These are phyloP conservation scores for Ara ararauna DNA, from an alignment of 2,797 vertebrate genomes.

Conservation along the genomic window DNA sequence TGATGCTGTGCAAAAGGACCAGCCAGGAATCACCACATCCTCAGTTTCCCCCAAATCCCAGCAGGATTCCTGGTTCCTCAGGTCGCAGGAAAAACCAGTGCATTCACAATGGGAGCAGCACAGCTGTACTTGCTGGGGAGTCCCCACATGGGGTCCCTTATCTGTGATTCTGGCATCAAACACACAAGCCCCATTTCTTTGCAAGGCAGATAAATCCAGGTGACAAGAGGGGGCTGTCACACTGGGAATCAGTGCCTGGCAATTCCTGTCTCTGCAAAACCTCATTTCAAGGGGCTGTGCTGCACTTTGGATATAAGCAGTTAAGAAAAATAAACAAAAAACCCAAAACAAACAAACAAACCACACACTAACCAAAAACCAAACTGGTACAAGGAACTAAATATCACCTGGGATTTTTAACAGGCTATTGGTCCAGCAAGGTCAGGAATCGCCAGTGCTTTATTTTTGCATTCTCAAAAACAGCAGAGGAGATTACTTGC, in stretches of 20 bases:
- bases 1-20: background rate
- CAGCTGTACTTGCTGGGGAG: background rate
- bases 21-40: background rate
- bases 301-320: background rate
- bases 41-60: background rate
- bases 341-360: background rate
- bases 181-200: rapidly evolving
- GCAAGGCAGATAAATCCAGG: background rate
- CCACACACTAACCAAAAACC: background rate
- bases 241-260: background rate
- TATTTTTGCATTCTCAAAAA: background rate
- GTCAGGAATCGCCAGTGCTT: background rate
- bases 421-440: background rate
- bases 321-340: background rate
- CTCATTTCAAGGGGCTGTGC: background rate
- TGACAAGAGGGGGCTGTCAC: background rate
- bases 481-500: background rate
- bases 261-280: background rate
- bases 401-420: background rate
- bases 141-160: background rate
- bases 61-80: background rate
- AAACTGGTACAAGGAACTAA: background rate
- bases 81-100: background rate
- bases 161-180: background rate
- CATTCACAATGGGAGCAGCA: background rate